phyloP scores from a whole-genome alignment of 2,888 invertebrate genomes.

The Drosophila fulvimacula region DNA sequence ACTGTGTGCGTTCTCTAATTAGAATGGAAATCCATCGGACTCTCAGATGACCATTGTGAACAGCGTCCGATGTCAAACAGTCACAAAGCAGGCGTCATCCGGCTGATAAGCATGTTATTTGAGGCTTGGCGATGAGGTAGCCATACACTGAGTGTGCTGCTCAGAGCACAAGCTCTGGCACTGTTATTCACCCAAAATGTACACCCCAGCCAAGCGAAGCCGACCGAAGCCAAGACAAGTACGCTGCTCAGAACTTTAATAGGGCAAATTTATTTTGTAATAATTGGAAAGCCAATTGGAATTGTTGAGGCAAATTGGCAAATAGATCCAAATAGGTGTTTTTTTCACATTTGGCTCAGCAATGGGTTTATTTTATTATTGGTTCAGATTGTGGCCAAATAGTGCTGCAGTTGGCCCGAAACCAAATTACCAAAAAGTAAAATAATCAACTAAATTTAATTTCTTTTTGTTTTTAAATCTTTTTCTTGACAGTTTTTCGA shows the following conservation, averaged over 20 bases:
- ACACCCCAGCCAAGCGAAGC: neutral
- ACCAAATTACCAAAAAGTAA: neutral
- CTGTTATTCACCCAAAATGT: neutral
- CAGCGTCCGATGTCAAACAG: neutral
- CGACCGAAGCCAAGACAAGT: neutral
- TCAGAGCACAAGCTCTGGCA: neutral
- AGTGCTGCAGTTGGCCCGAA: neutral
- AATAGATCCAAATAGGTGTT: neutral
- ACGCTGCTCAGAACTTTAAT: neutral
- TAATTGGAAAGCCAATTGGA: neutral
- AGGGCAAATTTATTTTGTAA: neutral
- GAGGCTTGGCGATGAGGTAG: neutral
- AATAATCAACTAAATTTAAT: neutral
- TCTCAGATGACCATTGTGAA: neutral
- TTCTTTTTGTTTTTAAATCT: no score
- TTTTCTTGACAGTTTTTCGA: slow-evolving; percentile 79
- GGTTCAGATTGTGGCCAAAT: no score
- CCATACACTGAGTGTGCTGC: neutral
- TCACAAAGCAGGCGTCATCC: neutral
- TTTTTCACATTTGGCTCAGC: no score
- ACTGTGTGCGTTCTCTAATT: neutral
- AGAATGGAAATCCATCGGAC: neutral
- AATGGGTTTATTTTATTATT: neutral
- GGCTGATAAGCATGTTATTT: slow-evolving; percentile 5
- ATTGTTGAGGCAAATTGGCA: no score